Conservation (phyloP, 2,888 invertebrate species). For the Pristionchus mayeri region DNA sequence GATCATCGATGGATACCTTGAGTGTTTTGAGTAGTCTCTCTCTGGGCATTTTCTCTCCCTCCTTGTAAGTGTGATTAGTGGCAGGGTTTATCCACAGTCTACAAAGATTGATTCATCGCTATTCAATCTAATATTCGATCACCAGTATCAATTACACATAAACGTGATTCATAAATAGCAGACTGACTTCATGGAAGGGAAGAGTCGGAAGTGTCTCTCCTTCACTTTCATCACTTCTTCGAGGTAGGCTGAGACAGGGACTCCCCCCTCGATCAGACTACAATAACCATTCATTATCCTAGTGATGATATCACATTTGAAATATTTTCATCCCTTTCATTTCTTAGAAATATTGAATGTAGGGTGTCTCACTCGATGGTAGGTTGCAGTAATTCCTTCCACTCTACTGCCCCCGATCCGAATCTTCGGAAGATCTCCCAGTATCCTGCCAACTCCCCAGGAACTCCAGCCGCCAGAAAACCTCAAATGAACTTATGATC, state of each 20-base stretch:
- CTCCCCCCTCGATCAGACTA: constrained; percentile 40
- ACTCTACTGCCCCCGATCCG: constrained; percentile 71
- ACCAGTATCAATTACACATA: too few relatives aligned
- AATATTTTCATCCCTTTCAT: too few relatives aligned
- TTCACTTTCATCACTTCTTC: constrained; percentile 72
- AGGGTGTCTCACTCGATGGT: background rate
- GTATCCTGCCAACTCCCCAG: constrained; percentile 75
- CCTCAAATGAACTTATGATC: constrained; percentile 56
- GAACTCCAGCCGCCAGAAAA: constrained; percentile 71
- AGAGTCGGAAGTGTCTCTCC: constrained; percentile 70
- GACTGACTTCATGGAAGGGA: constrained; percentile 70
- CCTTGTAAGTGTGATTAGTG: constrained; percentile 70
- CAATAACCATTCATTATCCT: background rate
- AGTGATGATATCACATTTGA: background rate
- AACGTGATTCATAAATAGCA: background rate
- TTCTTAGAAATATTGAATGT: too few relatives aligned
- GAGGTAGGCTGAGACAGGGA: constrained; percentile 72
- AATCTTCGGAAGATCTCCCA: constrained; percentile 71
- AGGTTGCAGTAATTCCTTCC: constrained; percentile 57
- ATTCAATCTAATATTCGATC: too few relatives aligned
- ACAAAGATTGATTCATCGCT: too few relatives aligned
- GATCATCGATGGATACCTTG: background rate
- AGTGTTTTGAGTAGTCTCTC: constrained; percentile 58
- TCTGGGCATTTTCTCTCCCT: constrained; percentile 73
- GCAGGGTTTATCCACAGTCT: constrained; percentile 72